Conservation (phyloP, 1,140 invertebrate genomes). For the Goniozus legneri region DNA sequence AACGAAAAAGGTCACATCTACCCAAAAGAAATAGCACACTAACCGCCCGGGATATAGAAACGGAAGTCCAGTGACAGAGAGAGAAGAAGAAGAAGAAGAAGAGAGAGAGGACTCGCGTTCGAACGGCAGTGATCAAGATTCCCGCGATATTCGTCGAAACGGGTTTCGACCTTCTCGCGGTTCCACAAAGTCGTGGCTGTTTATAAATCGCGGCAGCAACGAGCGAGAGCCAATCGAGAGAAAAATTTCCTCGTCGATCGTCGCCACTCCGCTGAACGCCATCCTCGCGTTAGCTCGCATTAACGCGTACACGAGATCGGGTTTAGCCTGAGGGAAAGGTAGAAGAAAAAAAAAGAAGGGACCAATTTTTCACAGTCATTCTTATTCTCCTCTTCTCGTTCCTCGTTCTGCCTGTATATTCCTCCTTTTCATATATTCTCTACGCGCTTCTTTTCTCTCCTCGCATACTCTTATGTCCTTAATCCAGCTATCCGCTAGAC, state of each 20-base stretch:
- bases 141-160: too few species aligned
- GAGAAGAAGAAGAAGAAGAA: too few species aligned
- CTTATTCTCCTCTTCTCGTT: background rate
- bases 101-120: too few species aligned
- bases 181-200: background rate
- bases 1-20: too few species aligned
- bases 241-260: background rate
- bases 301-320: constrained; percentile 9
- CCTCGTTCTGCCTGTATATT: background rate
- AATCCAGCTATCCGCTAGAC: constrained; percentile 15
- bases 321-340: constrained; percentile 22
- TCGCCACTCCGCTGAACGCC: background rate
- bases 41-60: too few species aligned
- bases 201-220: background rate
- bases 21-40: too few species aligned
- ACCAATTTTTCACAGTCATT: constrained; percentile 41
- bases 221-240: background rate
- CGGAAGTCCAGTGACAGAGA: too few species aligned
- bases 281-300: background rate
- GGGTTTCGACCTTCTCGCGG: background rate
- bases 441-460: constrained; percentile 4
- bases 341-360: constrained; percentile 25
- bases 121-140: too few species aligned
- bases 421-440: background rate
- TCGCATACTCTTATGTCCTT: constrained; percentile 16